A percentile compares a stretch with the other conserved stretches of the same genome.
Conservation (phyloP, 2,888 invertebrate species). For the Apoda limacodes region DNA sequence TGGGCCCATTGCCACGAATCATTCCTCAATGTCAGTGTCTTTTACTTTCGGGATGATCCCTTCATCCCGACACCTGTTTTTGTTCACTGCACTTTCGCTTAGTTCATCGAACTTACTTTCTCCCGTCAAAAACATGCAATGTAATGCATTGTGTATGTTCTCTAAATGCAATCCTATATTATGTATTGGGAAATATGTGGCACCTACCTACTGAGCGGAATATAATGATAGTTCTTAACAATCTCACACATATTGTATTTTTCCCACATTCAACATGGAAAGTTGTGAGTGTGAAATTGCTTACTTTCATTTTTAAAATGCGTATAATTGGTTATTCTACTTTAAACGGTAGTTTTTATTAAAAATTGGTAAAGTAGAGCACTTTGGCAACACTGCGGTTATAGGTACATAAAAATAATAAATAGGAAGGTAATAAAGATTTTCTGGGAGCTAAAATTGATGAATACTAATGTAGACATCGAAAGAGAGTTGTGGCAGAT, state of each 20-base stretch:
- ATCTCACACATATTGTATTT: slow-evolving; percentile 21
- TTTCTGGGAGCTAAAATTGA: too few species aligned
- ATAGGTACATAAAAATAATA: too few species aligned
- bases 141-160: slow-evolving; percentile 48
- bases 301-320: slow-evolving; percentile 8
- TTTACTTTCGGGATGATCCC: slow-evolving; percentile 44
- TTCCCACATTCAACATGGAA: too few species aligned
- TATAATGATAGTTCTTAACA: slow-evolving; percentile 26
- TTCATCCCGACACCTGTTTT: slow-evolving; percentile 41
- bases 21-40: too few species aligned
- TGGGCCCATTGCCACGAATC: too few species aligned
- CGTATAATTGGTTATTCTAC: background rate
- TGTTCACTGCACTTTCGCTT: slow-evolving; percentile 52
- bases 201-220: slow-evolving; percentile 36
- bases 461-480: too few species aligned
- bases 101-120: slow-evolving; percentile 68
- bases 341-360: too few species aligned
- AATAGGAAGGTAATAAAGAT: too few species aligned
- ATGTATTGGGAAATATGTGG: slow-evolving; percentile 50
- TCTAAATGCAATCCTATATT: slow-evolving; percentile 61
- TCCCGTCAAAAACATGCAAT: slow-evolving; percentile 42
- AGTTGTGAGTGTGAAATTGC: too few species aligned
- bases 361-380: too few species aligned
- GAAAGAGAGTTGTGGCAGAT: too few species aligned
- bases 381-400: too few species aligned